Conservation (phyloP, 2,797 vertebrate species). For the Trachops cirrhosus region DNA sequence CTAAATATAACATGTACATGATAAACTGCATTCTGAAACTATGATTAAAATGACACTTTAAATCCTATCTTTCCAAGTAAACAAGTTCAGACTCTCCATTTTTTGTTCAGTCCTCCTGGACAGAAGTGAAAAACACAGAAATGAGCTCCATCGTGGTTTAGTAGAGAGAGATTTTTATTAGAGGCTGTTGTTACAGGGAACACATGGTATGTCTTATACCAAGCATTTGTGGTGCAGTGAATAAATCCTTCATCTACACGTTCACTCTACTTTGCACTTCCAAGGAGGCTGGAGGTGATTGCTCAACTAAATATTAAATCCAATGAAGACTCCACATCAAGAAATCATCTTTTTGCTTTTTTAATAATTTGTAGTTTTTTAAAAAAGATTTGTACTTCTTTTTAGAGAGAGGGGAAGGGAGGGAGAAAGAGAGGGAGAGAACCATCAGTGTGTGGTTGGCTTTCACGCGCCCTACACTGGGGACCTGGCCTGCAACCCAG, state of each 20-base stretch:
- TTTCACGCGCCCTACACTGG: no score
- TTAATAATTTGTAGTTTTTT: constrained; percentile 20
- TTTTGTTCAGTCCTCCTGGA: constrained; percentile 6
- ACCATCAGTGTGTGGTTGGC: no score
- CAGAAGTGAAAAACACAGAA: neutral
- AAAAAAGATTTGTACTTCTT: no score
- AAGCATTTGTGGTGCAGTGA: neutral
- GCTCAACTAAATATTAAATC: neutral
- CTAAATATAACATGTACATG: neutral
- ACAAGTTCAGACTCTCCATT: neutral
- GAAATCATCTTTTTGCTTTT: neutral
- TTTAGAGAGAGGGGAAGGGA: no score
- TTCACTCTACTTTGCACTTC: neutral
- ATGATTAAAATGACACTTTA: neutral
- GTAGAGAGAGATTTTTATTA: neutral
- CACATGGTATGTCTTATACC: no score
- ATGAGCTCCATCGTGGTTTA: neutral
- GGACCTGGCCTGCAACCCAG: no score
- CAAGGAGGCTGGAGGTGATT: neutral
- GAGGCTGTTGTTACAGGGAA: neutral
- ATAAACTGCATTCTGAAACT: neutral
- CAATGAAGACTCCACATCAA: neutral
- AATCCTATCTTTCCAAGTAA: neutral
- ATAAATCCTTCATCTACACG: neutral
- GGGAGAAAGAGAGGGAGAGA: no score